Evolutionary conservation across 92 coral and sea anemone genomes (phyloP), one percentile per base, ranked within the genome.

Genomic region (Galaxea fascicularis): DNA sequence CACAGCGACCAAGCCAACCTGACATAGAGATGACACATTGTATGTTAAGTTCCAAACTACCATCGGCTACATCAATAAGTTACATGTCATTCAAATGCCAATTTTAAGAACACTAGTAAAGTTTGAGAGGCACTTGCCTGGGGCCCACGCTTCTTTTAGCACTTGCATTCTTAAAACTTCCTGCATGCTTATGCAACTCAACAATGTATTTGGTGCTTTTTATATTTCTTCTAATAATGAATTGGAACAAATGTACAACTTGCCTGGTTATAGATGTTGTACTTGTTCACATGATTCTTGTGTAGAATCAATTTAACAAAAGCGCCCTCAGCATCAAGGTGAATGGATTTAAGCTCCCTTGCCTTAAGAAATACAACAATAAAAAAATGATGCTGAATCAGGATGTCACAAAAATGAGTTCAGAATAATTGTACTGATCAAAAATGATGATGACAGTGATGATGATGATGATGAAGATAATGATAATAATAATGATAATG

Each of bases 201-300:
- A n/a, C n/a, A n/a, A n/a, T n/a, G n/a, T n/a, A n/a, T n/a, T n/a
- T n/a, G n/a, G n/a, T n/a, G n/a, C n/a, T n/a, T n/a, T n/a, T n/a
- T n/a, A n/a, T n/a, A n/a, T n/a, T n/a, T n/a, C n/a, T n/a, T n/a
- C n/a, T n/a, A n/a, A 35, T 35, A 35, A 35, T 35, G n/a, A 35
- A 35, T 6, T 6, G 6, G 41, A 35, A 1, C 4, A 11, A 24
- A 20, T 16, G 62, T 21, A 59, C 9, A 31, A 31, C 92, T 82
- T 76, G 89, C 99, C 97, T 96, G 99, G 52, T 96, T 96, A 80
- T 90, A 96, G n/a, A 96, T 84, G 57, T 96, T 96, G 92, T 94
- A 93, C 81, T 93, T 95, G 89, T 96, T 96, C 46, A 96, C 99
- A 91, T 96, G 91, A 74, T 96, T 96, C 89, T 96, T 96, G 88